Evolutionary conservation across 2,888 invertebrate genomes (phyloP).

Genomic region (Trachelus iudaicus): DNA sequence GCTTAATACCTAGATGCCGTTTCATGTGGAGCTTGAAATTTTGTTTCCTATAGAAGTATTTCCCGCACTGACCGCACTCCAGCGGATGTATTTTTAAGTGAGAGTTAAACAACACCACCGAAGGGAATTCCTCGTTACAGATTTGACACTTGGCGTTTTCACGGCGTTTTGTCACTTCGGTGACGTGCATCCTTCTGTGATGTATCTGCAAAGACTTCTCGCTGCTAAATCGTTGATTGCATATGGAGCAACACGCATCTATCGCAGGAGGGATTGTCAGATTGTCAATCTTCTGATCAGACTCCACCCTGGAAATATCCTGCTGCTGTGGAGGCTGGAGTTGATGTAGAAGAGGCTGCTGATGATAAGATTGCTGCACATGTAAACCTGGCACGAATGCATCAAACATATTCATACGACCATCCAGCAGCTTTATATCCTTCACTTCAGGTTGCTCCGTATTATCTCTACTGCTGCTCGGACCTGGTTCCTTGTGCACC

Average conservation of each 20-base stretch:
- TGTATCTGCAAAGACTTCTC: slow-evolving; percentile 59
- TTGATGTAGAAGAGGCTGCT: slow-evolving; percentile 58
- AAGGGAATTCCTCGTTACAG: slow-evolving; percentile 76
- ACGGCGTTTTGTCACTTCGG: slow-evolving; percentile 56
- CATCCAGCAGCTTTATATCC: slow-evolving; percentile 59
- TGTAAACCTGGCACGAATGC: slow-evolving; percentile 58
- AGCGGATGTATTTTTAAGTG: slow-evolving; percentile 85
- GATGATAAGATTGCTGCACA: slow-evolving; percentile 38
- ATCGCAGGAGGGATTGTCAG: slow-evolving; percentile 45
- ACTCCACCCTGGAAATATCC: slow-evolving; percentile 47
- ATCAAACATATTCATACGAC: slow-evolving; percentile 60
- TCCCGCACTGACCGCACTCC: slow-evolving; percentile 85
- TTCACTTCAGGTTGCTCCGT: slow-evolving; percentile 52
- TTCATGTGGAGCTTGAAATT: slow-evolving; percentile 83
- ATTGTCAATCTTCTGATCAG: slow-evolving; percentile 49
- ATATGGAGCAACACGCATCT: slow-evolving; percentile 57
- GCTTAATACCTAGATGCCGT: slow-evolving; percentile 83
- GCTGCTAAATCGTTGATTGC: slow-evolving; percentile 56
- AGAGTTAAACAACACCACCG: slow-evolving; percentile 76
- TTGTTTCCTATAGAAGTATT: slow-evolving; percentile 79
- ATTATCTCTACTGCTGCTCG: slow-evolving; percentile 51
- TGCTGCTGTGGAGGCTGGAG: slow-evolving; percentile 55
- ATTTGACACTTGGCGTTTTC: slow-evolving; percentile 70
- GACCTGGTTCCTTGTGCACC: slow-evolving; percentile 68
- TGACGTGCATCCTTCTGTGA: slow-evolving; percentile 56